These are phyloP conservation scores for Tiaroga cobitis DNA, from an alignment of 2,797 vertebrate species.

Conservation along the genomic window DNA sequence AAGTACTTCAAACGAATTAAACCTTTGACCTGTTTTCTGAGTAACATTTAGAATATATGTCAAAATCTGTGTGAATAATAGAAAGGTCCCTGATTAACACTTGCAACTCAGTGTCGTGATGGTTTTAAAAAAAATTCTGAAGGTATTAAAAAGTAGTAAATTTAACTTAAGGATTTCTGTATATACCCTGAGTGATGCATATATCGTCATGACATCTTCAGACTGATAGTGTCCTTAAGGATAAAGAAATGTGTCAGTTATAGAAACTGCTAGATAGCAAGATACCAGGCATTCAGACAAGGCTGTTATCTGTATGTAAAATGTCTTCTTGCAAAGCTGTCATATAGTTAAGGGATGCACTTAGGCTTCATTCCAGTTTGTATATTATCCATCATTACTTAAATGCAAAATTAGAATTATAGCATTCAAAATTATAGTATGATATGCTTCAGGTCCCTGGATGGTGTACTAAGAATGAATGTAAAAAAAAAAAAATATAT, in stretches of 20 bases:
- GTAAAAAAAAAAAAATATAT: no score
- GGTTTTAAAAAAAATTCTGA: no score
- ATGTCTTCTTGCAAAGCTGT: not conserved
- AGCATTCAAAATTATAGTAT: not conserved
- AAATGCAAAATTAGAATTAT: not conserved
- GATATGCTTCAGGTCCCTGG: not conserved
- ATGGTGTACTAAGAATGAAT: no score
- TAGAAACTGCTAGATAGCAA: not conserved
- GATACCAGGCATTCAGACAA: not conserved
- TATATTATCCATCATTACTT: not conserved
- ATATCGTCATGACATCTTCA: conserved; percentile 7
- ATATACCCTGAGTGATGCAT: no score
- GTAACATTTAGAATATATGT: no score
- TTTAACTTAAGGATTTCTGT: no score
- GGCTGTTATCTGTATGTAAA: not conserved
- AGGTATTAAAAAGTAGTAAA: no score
- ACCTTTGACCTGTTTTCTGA: no score
- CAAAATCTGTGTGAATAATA: no score
- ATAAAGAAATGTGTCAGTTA: conserved; percentile 4
- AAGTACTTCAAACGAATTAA: no score
- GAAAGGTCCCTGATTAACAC: no score
- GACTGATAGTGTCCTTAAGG: not conserved
- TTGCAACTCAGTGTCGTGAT: no score
- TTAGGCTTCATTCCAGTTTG: not conserved
- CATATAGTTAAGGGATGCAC: not conserved